Base-by-base conservation (phyloP, 2,888 invertebrate genomes). In the Hydrotaea cyrtoneurina region DNA sequence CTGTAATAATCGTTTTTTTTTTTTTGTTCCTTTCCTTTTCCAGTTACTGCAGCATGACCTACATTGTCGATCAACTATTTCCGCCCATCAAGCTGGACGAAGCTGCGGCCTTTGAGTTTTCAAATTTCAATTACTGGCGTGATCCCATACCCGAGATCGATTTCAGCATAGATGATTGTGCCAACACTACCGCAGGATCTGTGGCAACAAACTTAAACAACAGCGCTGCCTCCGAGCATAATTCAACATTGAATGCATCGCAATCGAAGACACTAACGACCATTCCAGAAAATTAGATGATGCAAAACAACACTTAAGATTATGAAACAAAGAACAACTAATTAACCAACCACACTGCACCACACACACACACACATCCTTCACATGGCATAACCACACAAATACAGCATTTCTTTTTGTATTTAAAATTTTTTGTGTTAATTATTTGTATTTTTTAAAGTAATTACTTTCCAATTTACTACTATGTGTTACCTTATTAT, bases 1-100 rank as follows among this genome's bases (percentile, higher is more conserved):
- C n/a, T 39, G 10, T 39, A 39, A 11, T 39, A 8, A 39, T 31
- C 11, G 39, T 39, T 8, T 39, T 39, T 39, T 39, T 4, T 39
- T 13, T 39, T 31, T 31, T 31, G 7, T n/a, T 36, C 36, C 36
- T 36, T 8, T 80, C 66, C 21, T 50, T 88, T 94, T 94, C 5
- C 95, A 98, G 98, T 91, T 99, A 99, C 93, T 96, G 97, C 83
- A 97, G 97, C 92, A 97, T 99, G 96, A 96, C 96, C 86, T 96
- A 96, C 92, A 95, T 98, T 87, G 98, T 97, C 87, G 99, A 99
- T 94, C 98, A 98, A 93, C 95, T 99, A 92, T 99, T 98, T 93
- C 99, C 99, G 88, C 96, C 96, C 69, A 94, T 96, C 89, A 94
- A 94, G 89, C 94, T 94, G 88, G 94, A 94, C 89, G 93, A 94